Percentiles rank a stretch among this genome's conserved stretches.
These are phyloP conservation scores for Gobio occitaniae DNA, from an alignment of 2,797 vertebrate species.

Conservation along the genomic window DNA sequence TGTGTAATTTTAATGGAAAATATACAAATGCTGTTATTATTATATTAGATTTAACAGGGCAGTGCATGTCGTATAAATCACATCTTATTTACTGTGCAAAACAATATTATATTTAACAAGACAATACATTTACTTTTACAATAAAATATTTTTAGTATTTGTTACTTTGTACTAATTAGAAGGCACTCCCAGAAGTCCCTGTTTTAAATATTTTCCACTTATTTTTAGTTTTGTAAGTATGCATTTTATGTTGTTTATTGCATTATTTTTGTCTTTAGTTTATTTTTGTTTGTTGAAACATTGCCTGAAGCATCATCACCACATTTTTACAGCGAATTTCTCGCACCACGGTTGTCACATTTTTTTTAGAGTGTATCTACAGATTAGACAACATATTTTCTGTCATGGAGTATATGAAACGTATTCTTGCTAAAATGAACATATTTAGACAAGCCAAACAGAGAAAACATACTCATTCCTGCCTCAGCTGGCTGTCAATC, in stretches of 20 bases:
- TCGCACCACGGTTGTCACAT: slow-evolving; percentile 1
- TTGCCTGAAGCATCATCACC: background rate
- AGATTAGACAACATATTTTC: slow-evolving; percentile 8
- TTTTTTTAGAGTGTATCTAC: background rate
- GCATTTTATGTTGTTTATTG: background rate
- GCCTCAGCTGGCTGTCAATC: slow-evolving; percentile 46
- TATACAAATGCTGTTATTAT: background rate
- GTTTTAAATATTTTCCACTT: background rate
- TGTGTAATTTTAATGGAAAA: background rate
- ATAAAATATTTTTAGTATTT: background rate
- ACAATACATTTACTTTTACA: background rate
- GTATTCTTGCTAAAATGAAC: slow-evolving; percentile 26
- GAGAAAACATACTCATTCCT: slow-evolving; percentile 46
- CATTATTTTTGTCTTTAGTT: background rate
- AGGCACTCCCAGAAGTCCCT: background rate
- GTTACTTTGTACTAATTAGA: background rate
- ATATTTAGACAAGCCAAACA: slow-evolving; percentile 33
- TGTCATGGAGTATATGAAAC: background rate
- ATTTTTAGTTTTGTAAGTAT: background rate
- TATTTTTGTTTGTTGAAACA: background rate
- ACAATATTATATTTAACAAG: background rate
- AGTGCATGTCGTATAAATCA: background rate
- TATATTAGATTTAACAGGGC: background rate
- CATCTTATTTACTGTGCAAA: background rate
- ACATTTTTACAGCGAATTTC: background rate